These are phyloP conservation scores for Graptemys geographica DNA, from an alignment of 2,797 vertebrate species.

Conservation along the genomic window DNA sequence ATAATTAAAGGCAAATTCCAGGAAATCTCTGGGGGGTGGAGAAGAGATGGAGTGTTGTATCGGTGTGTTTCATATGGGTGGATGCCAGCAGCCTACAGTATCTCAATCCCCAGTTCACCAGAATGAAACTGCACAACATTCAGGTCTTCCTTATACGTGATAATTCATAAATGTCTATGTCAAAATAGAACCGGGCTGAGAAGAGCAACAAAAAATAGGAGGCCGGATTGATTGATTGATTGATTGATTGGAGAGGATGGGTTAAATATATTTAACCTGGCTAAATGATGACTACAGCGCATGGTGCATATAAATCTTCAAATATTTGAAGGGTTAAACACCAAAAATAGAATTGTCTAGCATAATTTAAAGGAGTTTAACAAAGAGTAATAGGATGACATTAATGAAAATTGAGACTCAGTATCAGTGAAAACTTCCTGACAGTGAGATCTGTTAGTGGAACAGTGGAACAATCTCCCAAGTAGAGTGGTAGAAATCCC, in stretches of 20 bases:
- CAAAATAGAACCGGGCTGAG: neutral
- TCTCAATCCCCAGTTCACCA: neutral
- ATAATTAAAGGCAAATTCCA: neutral
- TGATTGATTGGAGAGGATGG: neutral
- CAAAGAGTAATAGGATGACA: neutral
- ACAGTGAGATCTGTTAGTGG: neutral
- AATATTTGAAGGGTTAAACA: slow-evolving; percentile 8
- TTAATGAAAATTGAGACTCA: neutral
- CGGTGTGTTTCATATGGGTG: neutral
- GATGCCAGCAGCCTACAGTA: neutral
- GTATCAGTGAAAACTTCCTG: neutral
- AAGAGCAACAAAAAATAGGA: neutral
- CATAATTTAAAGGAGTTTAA: slow-evolving; percentile 11
- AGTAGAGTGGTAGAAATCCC: neutral
- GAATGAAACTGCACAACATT: neutral
- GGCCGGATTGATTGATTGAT: neutral
- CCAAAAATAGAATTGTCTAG: neutral
- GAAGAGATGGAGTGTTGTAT: neutral
- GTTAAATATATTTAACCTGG: neutral
- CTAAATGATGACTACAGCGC: neutral
- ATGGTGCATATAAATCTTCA: slow-evolving; percentile 15
- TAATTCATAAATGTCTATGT: neutral
- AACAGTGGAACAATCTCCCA: neutral
- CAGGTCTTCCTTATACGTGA: neutral
- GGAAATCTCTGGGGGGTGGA: neutral